These are phyloP conservation scores for Pseudobourletiella spinata DNA, from an alignment of 1,140 invertebrate species.

Conservation along the genomic window DNA sequence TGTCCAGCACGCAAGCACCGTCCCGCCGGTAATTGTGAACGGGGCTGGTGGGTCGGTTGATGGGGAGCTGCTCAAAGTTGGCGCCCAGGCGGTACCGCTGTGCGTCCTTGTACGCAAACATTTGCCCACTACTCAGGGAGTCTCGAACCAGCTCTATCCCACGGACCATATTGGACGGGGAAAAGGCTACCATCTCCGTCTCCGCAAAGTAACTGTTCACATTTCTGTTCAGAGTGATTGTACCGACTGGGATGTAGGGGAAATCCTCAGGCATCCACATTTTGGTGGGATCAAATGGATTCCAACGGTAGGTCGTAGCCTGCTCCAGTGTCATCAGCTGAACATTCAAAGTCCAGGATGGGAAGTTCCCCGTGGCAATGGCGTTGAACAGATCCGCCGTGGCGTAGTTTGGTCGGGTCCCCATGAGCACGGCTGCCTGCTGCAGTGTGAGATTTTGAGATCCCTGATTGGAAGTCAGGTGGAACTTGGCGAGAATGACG, in stretches of 20 bases:
- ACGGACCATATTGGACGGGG: slow-evolving; percentile 49
- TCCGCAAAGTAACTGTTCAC: slow-evolving; percentile 88
- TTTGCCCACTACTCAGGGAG: slow-evolving; percentile 62
- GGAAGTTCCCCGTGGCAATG: slow-evolving; percentile 49
- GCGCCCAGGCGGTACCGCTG: slow-evolving; percentile 84
- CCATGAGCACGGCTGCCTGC: slow-evolving; percentile 44
- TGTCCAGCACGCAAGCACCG: slow-evolving; percentile 55
- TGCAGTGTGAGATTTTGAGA: slow-evolving; percentile 46
- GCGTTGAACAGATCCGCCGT: slow-evolving; percentile 53
- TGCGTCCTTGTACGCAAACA: slow-evolving; percentile 90
- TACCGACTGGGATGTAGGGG: slow-evolving; percentile 83
- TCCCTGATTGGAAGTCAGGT: slow-evolving; percentile 48
- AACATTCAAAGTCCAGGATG: slow-evolving; percentile 47
- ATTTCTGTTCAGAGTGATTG: slow-evolving; percentile 55
- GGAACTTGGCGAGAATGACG: no score
- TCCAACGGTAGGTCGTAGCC: slow-evolving; percentile 42
- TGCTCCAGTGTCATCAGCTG: slow-evolving; percentile 35
- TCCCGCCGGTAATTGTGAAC: slow-evolving; percentile 88
- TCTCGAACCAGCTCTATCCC: slow-evolving; percentile 48
- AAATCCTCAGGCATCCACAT: slow-evolving; percentile 66
- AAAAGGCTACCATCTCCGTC: slow-evolving; percentile 74
- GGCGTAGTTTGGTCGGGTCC: slow-evolving; percentile 51
- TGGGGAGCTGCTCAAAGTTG: slow-evolving; percentile 83
- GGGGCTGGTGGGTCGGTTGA: slow-evolving; percentile 61
- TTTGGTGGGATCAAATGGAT: slow-evolving; percentile 64